These are phyloP conservation scores for Macrochelys suwanniensis DNA, from an alignment of 2,797 vertebrate genomes.

Conservation along the genomic window DNA sequence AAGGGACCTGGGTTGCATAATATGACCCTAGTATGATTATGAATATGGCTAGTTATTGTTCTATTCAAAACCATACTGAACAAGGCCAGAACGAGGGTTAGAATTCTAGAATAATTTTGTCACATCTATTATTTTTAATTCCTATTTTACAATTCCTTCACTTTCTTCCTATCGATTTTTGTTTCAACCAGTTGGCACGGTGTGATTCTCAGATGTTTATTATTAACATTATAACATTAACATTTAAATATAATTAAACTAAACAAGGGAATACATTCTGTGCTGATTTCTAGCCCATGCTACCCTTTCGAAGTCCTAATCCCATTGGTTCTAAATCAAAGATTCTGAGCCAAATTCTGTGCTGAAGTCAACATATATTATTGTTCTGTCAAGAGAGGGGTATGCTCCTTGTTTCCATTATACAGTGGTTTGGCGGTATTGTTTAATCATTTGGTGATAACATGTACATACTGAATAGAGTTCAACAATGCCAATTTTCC, in stretches of 20 bases:
- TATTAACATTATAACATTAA: not conserved
- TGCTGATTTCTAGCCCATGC: not conserved
- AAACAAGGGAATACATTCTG: not conserved
- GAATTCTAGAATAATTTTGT: not conserved
- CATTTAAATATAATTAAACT: not conserved
- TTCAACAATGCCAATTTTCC: not conserved
- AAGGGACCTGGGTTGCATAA: not conserved
- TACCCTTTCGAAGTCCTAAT: not conserved
- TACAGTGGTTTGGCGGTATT: not conserved
- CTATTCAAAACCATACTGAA: not conserved
- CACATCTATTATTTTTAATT: not conserved
- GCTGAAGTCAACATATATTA: not conserved
- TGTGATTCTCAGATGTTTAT: not conserved
- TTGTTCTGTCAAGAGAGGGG: not conserved
- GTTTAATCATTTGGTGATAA: not conserved
- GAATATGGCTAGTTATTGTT: not conserved
- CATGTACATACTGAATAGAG: not conserved
- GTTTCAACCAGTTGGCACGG: not conserved
- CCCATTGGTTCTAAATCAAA: not conserved
- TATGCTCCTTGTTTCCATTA: not conserved
- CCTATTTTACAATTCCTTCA: not conserved
- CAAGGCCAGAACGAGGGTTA: not conserved
- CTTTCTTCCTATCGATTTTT: accelerated
- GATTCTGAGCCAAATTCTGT: not conserved
- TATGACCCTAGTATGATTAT: not conserved